Conservation (phyloP, 2,797 vertebrate genomes). For the Loriculus beryllinus region DNA sequence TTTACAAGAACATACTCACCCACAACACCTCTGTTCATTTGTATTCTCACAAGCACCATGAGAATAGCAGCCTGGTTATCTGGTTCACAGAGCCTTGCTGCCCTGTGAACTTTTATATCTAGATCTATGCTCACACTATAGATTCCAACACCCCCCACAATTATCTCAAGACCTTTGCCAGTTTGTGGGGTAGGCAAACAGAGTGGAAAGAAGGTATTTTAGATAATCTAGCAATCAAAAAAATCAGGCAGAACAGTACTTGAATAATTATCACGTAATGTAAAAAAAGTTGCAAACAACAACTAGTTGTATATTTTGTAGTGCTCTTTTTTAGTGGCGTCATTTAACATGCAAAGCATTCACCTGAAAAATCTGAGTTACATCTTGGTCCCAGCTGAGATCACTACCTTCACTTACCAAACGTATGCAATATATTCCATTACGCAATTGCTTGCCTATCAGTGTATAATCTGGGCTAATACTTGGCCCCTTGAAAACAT, state of each 20-base stretch:
- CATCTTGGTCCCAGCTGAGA: not conserved
- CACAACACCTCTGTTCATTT: not conserved
- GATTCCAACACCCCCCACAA: not conserved
- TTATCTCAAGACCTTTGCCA: not conserved
- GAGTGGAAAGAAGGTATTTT: not conserved
- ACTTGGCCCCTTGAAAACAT: slow-evolving; percentile 13
- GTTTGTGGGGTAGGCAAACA: not conserved
- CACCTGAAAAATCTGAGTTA: not conserved
- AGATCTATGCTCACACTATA: not conserved
- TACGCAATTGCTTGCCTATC: not conserved
- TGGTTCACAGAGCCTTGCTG: not conserved
- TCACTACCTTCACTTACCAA: not conserved
- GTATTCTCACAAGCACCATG: not conserved
- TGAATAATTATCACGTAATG: not conserved
- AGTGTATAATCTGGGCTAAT: not conserved
- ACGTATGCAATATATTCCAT: not conserved
- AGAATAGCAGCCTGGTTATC: not conserved
- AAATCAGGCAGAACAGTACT: not conserved
- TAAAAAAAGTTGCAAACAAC: not conserved
- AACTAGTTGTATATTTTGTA: not conserved
- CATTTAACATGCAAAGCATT: not conserved
- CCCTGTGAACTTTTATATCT: not conserved
- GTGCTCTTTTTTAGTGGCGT: not conserved
- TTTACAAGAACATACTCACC: not conserved
- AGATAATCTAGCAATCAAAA: not conserved